Evolutionary conservation across 2,888 invertebrate genomes (phyloP), one percentile per base, ranked within the genome.

Genomic region (Stenodera caucasica): DNA sequence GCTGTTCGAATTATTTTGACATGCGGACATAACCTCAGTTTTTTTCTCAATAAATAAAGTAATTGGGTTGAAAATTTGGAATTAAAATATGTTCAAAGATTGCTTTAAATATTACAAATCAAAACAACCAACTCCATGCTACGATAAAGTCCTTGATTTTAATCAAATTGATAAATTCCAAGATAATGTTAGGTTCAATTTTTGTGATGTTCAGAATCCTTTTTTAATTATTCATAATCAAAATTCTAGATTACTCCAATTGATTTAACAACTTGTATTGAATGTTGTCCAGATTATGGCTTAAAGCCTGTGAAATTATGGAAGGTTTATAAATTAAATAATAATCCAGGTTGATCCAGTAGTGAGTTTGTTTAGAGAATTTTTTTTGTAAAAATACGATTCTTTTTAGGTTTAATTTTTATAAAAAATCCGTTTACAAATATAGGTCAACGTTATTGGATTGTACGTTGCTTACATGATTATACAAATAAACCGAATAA

Each of bases 401-500:
- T 23, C 32, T 59, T 76, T 74, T 56, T 71, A 86, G 89, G 95
- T n/a, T 83, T 96, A 53, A 80, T 92, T 68, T 85, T 92, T 55
- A 90, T 97, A 60, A 84, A 82, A 70, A 94, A 96, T 81, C 94
- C 96, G 14, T 97, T 96, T 77, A 90, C 89, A 29, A 67, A 81
- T 7, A 73, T 82, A 23, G 94, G 92, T 0, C 94, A 96, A 78
- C 85, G 89, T 58, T 91, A 90, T 77, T 97, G 95, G 96, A 88
- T 91, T 21, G 81, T 86, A 55, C 86, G 88, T 77, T 91, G 93
- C 76, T 78, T 96, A 49, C 83, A 85, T 71, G 88, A 90, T 68
- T 96, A 91, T 78, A 87, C 95, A 0, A 84, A 79, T 52, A 85
- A 86, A 67, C 94, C 94, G 15, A 88, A 88, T 77, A 87, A 85